Percentiles rank a stretch among this genome's conserved stretches.
phyloP scores from a whole-genome alignment of 2,888 invertebrate species.

The Pasiphila rectangulata region DNA sequence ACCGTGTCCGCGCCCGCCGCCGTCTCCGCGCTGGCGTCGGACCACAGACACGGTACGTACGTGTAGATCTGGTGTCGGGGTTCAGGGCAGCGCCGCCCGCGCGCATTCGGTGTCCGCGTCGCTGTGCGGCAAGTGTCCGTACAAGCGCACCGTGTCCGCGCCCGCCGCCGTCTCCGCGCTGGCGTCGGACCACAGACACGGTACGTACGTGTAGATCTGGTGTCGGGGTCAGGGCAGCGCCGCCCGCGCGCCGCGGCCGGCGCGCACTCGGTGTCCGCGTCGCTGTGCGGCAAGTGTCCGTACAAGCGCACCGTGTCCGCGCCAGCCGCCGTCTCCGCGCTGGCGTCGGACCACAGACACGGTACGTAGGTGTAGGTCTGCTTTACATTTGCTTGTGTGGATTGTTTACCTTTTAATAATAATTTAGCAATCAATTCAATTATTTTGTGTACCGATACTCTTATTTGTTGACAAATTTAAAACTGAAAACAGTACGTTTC shows the following conservation, averaged over 20 bases:
- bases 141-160: conserved; percentile 96
- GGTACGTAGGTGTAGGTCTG: conserved; percentile 13
- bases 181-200: conserved; percentile 84
- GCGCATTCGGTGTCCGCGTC: conserved; percentile 90
- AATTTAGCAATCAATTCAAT: too few relatives aligned
- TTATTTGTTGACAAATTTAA: too few relatives aligned
- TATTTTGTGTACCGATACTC: too few relatives aligned
- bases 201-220: conserved; percentile 16
- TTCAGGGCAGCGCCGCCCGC: conserved; percentile 89
- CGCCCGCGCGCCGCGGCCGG: conserved; percentile 83
- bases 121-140: conserved; percentile 96
- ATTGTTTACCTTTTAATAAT: too few relatives aligned
- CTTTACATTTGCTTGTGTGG: too few relatives aligned
- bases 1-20: conserved; percentile 96
- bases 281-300: conserved; percentile 95
- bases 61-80: conserved; percentile 58
- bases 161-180: conserved; percentile 89
- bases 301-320: conserved; percentile 97
- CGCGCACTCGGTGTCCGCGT: conserved; percentile 88
- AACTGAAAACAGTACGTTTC: too few relatives aligned
- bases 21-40: conserved; percentile 84
- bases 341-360: conserved; percentile 84
- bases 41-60: conserved; percentile 77
- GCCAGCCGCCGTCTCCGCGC: conserved; percentile 88
- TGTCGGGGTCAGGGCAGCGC: conserved; percentile 89